Percentiles rank a stretch among this genome's conserved stretches.
Conservation (phyloP, 1,140 invertebrate species). For the Ephestia elutella region DNA sequence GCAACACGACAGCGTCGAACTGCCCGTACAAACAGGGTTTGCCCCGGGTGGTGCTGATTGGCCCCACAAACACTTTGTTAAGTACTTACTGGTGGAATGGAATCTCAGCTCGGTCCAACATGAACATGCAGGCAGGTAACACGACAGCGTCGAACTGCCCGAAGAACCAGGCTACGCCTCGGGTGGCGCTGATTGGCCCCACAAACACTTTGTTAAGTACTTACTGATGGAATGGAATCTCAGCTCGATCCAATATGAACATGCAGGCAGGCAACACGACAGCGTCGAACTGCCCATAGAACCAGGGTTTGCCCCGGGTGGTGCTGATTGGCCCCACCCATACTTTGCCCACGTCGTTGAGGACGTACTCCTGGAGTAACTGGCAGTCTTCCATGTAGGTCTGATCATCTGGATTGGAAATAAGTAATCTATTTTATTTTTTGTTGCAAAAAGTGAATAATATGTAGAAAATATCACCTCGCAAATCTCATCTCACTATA, state of each 20-base stretch:
- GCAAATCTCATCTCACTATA: too few species aligned
- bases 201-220: too few species aligned
- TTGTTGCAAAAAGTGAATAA: not conserved
- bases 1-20: slow-evolving; percentile 78
- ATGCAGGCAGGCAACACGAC: slow-evolving; percentile 77
- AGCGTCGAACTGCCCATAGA: slow-evolving; percentile 82
- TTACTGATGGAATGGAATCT: slow-evolving; percentile 73
- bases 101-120: slow-evolving; percentile 76
- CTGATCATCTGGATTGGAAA: slow-evolving; percentile 72
- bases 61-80: too few species aligned
- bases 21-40: slow-evolving; percentile 84
- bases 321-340: slow-evolving; percentile 80
- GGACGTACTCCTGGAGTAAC: slow-evolving; percentile 80
- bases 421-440: not conserved
- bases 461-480: too few species aligned
- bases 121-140: slow-evolving; percentile 77
- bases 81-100: slow-evolving; percentile 69
- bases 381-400: slow-evolving; percentile 79
- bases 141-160: slow-evolving; percentile 81
- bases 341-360: slow-evolving; percentile 83
- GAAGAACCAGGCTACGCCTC: slow-evolving; percentile 81
- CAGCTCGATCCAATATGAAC: slow-evolving; percentile 77
- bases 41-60: too few species aligned
- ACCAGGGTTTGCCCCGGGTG: slow-evolving; percentile 79
- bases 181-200: too few species aligned